Evolutionary conservation across 2,113 vertebrate genomes (phyloP).

Genomic region (Corvus hawaiiensis): DNA sequence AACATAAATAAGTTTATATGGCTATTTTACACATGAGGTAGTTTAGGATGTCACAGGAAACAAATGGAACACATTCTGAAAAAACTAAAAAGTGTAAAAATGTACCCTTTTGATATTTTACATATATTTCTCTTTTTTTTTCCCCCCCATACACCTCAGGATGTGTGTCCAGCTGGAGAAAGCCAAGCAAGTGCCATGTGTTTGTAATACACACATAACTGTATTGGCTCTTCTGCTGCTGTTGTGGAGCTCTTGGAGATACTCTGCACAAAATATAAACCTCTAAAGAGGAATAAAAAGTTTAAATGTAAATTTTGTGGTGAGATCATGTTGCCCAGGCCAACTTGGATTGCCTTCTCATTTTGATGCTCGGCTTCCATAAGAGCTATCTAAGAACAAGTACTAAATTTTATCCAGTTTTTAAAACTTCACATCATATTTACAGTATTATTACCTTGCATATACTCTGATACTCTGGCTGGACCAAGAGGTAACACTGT

Average conservation of each 20-base stretch:
- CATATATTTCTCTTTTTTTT: neutral
- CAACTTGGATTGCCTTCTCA: neutral
- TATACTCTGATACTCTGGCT: neutral
- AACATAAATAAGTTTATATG: neutral
- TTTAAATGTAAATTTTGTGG: constrained; percentile 18
- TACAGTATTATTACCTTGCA: neutral
- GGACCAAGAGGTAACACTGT: neutral
- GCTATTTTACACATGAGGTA: neutral
- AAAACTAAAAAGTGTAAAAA: neutral
- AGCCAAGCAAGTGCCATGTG: constrained; percentile 8
- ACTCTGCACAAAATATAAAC: neutral
- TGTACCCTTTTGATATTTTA: neutral
- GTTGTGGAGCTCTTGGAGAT: constrained; percentile 1
- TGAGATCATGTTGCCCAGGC: neutral
- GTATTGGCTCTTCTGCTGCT: neutral
- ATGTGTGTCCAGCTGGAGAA: neutral
- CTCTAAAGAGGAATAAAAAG: neutral
- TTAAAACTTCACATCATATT: neutral
- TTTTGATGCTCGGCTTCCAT: neutral
- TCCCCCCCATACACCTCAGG: neutral
- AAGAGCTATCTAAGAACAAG: neutral
- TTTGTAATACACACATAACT: constrained; percentile 19
- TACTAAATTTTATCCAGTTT: neutral
- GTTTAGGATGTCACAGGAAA: neutral
- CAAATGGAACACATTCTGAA: neutral